A percentile compares a stretch with the other conserved stretches of the same genome.
phyloP scores from a whole-genome alignment of 1,140 invertebrate species.

The Zaprionus capensis region DNA sequence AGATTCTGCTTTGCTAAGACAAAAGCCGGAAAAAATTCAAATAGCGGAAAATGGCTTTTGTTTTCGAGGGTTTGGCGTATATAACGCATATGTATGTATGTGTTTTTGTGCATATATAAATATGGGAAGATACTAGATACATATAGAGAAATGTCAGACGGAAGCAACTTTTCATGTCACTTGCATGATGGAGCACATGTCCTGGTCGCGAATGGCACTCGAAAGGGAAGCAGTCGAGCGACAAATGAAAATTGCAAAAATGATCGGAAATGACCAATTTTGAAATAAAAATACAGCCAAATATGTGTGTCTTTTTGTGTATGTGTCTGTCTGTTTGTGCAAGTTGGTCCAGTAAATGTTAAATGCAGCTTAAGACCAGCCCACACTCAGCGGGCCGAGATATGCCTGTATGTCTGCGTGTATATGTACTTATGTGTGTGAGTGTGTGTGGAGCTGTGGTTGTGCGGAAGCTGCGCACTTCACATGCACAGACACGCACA shows the following conservation, averaged over 20 bases:
- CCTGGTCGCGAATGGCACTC: constrained; percentile 25
- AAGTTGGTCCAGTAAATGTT: constrained; percentile 20
- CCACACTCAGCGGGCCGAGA: neutral
- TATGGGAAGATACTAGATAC: constrained; percentile 49
- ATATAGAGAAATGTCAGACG: constrained; percentile 59
- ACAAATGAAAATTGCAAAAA: constrained; percentile 79
- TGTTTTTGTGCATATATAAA: constrained; percentile 22
- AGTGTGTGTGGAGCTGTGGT: constrained; percentile 17
- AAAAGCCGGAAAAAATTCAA: constrained; percentile 62
- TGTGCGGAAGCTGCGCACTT: constrained; percentile 56
- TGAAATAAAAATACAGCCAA: constrained; percentile 72
- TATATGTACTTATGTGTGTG: neutral
- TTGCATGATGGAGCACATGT: constrained; percentile 71
- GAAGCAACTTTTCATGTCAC: constrained; percentile 67
- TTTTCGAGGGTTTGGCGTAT: constrained; percentile 38
- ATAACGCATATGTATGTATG: neutral
- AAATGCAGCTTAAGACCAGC: constrained; percentile 33
- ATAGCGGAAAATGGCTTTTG: constrained; percentile 76
- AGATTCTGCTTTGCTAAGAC: constrained; percentile 57
- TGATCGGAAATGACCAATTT: constrained; percentile 79
- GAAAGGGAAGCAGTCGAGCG: constrained; percentile 53
- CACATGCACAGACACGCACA: constrained; percentile 56
- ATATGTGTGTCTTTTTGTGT: constrained; percentile 3
- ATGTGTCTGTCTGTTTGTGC: neutral
- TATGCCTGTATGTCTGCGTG: neutral